These are phyloP conservation scores for Tinamus major DNA, from an alignment of 2,797 vertebrate species.

Conservation along the genomic window DNA sequence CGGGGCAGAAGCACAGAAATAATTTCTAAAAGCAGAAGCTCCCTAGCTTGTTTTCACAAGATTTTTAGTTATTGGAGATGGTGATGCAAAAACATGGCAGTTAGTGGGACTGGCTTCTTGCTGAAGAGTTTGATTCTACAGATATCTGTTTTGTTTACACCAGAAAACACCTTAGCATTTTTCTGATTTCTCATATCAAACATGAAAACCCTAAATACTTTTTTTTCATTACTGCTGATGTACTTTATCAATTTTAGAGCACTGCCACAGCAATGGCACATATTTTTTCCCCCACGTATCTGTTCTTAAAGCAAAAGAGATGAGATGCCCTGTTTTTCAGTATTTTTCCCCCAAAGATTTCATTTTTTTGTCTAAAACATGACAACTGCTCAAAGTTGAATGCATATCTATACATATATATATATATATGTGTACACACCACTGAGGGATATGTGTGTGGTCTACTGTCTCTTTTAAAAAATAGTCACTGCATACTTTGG, in stretches of 20 bases:
- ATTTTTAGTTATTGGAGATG: background rate
- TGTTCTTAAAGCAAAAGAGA: background rate
- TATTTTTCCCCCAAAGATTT: background rate
- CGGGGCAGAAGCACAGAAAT: background rate
- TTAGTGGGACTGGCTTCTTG: slow-evolving; percentile 19
- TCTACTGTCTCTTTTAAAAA: background rate
- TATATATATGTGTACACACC: too few species aligned
- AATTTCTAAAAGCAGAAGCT: background rate
- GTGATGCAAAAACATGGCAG: background rate
- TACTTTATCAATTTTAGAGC: background rate
- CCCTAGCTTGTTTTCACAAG: background rate
- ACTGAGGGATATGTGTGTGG: background rate
- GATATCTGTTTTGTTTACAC: background rate
- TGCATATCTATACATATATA: too few species aligned
- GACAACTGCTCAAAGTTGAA: background rate
- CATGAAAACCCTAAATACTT: background rate
- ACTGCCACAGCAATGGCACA: background rate
- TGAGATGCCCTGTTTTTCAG: accelerated
- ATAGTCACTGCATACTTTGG: background rate
- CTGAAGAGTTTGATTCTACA: slow-evolving; percentile 17
- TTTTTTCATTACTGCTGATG: background rate
- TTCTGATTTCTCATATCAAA: background rate
- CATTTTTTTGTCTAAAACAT: background rate
- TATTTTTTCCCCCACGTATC: background rate
- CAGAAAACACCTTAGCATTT: background rate